phyloP scores from a whole-genome alignment of 2,113 vertebrate genomes.

The Bothrops jararaca region DNA sequence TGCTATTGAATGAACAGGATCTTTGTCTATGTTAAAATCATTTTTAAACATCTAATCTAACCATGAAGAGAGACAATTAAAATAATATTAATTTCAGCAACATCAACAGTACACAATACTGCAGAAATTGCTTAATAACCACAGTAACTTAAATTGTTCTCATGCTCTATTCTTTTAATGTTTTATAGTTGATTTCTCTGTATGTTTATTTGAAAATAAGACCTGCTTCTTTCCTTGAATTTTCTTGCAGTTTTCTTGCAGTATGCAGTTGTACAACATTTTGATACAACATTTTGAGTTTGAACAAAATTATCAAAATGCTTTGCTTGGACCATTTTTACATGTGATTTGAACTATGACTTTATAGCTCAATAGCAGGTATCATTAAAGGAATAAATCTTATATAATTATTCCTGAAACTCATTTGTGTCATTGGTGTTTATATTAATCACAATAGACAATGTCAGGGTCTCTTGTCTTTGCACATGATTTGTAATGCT shows the following conservation, averaged over 20 bases:
- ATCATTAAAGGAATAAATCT: background rate
- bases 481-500: background rate
- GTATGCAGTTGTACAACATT: background rate
- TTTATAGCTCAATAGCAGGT: background rate
- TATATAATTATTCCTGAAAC: background rate
- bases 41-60: background rate
- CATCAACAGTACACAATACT: background rate
- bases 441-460: slow-evolving; percentile 23
- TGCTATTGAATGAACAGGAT: background rate
- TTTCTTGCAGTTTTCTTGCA: background rate
- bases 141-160: background rate
- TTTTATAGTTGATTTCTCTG: background rate
- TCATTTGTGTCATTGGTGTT: background rate
- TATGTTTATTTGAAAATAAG: background rate
- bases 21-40: background rate
- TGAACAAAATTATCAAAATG: background rate
- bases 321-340: background rate
- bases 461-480: slow-evolving; percentile 30
- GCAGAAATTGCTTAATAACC: background rate
- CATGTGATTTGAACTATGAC: background rate
- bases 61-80: background rate
- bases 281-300: background rate
- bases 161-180: background rate
- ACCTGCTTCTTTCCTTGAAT: background rate
- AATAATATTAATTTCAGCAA: background rate